phyloP scores from a whole-genome alignment of 1,140 invertebrate genomes.

The Colletes gigas region DNA sequence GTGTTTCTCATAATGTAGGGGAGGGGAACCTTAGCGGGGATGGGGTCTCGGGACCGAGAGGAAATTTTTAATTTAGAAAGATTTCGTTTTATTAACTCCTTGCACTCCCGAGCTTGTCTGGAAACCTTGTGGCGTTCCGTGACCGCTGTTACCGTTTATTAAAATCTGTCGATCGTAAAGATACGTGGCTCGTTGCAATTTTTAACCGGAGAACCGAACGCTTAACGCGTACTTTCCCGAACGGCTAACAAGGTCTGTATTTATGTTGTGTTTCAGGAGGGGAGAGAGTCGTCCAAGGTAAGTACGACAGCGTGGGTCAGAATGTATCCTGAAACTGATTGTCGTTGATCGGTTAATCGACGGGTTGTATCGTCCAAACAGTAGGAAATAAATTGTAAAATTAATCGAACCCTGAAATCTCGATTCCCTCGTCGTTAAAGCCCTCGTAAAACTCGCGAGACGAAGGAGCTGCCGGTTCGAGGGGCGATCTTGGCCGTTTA shows the following conservation, averaged over 20 bases:
- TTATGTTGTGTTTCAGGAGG: conserved; percentile 31
- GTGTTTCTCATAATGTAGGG: too few species aligned
- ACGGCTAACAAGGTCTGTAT: conserved; percentile 5
- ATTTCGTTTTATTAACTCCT: too few species aligned
- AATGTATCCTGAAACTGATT: neutral
- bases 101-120: too few species aligned
- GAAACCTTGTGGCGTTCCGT: too few species aligned
- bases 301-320: neutral
- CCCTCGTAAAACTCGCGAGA: neutral
- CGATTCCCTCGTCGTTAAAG: neutral
- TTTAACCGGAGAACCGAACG: neutral
- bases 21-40: too few species aligned
- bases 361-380: too few species aligned
- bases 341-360: neutral
- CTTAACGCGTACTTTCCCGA: neutral
- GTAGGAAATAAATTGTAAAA: neutral
- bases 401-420: neutral
- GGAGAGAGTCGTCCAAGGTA: conserved; percentile 3
- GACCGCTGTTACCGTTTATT: too few species aligned
- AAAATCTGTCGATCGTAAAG: too few species aligned
- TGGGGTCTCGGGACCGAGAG: too few species aligned
- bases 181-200: too few species aligned
- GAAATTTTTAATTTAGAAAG: too few species aligned
- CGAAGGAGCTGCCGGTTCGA: neutral
- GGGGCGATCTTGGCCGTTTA: conserved; percentile 13